phyloP scores from a whole-genome alignment of 2,797 vertebrate species.

The Neopelma chrysocephalum region DNA sequence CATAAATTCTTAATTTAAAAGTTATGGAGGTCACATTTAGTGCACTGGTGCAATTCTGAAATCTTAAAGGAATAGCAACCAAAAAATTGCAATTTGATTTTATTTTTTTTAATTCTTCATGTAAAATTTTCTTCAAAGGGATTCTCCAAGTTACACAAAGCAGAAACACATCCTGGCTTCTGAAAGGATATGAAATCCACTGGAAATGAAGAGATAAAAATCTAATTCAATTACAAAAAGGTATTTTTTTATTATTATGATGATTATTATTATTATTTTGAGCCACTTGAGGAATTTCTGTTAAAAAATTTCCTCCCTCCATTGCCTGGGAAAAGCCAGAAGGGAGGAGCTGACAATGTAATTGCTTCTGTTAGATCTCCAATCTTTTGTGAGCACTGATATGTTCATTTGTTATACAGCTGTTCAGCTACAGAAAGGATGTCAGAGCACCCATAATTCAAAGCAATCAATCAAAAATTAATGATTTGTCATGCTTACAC shows the following conservation, averaged over 20 bases:
- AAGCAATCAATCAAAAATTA: slow-evolving; percentile 82
- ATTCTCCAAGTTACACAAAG: slow-evolving; percentile 27
- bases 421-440: slow-evolving; percentile 78
- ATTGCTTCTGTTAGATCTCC: slow-evolving; percentile 79
- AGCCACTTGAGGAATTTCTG: slow-evolving; percentile 80
- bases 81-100: slow-evolving; percentile 48
- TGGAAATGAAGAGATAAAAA: slow-evolving; percentile 69
- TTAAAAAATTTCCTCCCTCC: slow-evolving; percentile 71
- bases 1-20: slow-evolving; percentile 88
- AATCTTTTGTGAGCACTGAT: slow-evolving; percentile 79
- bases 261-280: slow-evolving; percentile 11
- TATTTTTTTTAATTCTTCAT: slow-evolving; percentile 63
- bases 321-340: slow-evolving; percentile 67
- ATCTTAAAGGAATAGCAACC: slow-evolving; percentile 79
- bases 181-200: slow-evolving; percentile 35
- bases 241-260: neutral
- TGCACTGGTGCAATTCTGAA: slow-evolving; percentile 77
- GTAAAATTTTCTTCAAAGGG: slow-evolving; percentile 69
- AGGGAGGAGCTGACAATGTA: slow-evolving; percentile 74
- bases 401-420: slow-evolving; percentile 82
- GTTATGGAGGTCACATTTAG: slow-evolving; percentile 84
- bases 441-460: slow-evolving; percentile 79
- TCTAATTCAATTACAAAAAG: slow-evolving; percentile 70
- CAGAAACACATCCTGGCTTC: neutral
- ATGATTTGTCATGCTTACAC: slow-evolving; percentile 81